A percentile compares a stretch with the other conserved stretches of the same genome.
These are phyloP conservation scores for Nomada fucata DNA, from an alignment of 2,888 invertebrate genomes.

Conservation along the genomic window DNA sequence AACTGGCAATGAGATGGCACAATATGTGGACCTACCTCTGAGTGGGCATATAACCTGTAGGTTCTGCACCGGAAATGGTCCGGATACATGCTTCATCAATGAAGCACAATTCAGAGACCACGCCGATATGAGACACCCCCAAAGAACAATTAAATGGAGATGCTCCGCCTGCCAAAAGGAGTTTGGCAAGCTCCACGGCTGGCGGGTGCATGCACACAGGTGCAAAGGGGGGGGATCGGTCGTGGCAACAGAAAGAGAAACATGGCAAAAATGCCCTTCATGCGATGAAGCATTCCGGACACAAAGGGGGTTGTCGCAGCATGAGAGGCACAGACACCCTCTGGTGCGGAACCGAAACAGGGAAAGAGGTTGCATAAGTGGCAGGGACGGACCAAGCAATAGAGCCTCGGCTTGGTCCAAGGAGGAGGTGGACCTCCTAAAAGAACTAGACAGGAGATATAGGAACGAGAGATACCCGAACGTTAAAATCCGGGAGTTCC, in stretches of 20 bases:
- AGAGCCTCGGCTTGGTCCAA: background rate
- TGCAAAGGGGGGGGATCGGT: background rate
- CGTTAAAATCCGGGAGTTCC: background rate
- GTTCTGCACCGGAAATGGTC: background rate
- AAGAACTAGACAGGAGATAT: no score
- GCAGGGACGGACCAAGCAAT: background rate
- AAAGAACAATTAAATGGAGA: background rate
- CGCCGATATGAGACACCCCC: background rate
- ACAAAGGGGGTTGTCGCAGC: background rate
- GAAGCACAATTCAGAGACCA: background rate
- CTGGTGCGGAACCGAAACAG: background rate
- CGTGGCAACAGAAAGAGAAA: background rate
- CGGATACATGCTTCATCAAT: no score
- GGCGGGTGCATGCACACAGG: background rate
- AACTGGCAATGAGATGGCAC: background rate
- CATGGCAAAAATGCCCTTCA: rapidly evolving
- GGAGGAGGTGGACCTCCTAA: background rate
- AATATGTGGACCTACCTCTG: background rate
- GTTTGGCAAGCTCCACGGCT: background rate
- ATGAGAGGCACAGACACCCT: background rate
- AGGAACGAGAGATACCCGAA: background rate
- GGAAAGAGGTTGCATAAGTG: background rate
- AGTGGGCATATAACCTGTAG: background rate
- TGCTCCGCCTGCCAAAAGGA: background rate
- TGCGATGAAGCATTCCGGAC: background rate